A percentile compares a stretch with the other conserved stretches of the same genome.
Evolutionary conservation across 2,888 invertebrate genomes (phyloP).

Genomic region (Gisinianus flammeolus): DNA sequence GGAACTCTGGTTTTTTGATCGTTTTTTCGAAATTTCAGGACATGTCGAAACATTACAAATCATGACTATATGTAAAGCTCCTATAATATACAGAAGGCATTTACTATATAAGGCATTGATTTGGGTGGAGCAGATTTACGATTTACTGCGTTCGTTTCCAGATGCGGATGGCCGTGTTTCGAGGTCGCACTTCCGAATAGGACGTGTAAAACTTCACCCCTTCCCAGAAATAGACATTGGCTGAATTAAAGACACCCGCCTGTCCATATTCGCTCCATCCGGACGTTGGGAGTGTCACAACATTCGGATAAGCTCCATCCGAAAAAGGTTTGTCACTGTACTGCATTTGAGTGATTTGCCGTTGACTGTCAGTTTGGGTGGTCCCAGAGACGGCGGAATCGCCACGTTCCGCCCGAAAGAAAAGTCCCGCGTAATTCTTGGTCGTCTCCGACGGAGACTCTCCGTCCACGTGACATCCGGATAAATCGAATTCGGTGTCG

Average conservation of each 20-base stretch:
- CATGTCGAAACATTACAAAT: too few species aligned
- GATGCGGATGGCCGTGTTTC: not conserved
- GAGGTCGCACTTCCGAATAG: not conserved
- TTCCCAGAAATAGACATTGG: too few species aligned
- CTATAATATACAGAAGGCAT: too few species aligned
- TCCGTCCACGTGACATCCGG: conserved; percentile 26
- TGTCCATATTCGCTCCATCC: not conserved
- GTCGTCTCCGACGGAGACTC: too few species aligned
- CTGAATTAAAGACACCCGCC: not conserved
- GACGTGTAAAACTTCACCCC: not conserved
- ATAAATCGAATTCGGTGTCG: conserved; percentile 18
- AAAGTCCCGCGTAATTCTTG: conserved; percentile 28
- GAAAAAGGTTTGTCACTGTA: not conserved
- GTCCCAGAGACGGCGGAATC: too few species aligned
- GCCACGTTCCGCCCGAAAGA: conserved; percentile 26
- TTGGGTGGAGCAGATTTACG: too few species aligned
- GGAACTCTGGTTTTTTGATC: too few species aligned
- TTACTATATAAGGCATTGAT: too few species aligned
- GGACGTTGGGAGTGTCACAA: not conserved
- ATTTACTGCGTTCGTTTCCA: too few species aligned
- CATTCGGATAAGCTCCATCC: not conserved
- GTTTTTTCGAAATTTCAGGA: too few species aligned
- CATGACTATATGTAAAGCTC: too few species aligned
- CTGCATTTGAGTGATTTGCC: not conserved
- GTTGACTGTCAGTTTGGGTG: not conserved